These are phyloP conservation scores for Boleophthalmus pectinirostris DNA, from an alignment of 2,113 vertebrate genomes.

Conservation along the genomic window DNA sequence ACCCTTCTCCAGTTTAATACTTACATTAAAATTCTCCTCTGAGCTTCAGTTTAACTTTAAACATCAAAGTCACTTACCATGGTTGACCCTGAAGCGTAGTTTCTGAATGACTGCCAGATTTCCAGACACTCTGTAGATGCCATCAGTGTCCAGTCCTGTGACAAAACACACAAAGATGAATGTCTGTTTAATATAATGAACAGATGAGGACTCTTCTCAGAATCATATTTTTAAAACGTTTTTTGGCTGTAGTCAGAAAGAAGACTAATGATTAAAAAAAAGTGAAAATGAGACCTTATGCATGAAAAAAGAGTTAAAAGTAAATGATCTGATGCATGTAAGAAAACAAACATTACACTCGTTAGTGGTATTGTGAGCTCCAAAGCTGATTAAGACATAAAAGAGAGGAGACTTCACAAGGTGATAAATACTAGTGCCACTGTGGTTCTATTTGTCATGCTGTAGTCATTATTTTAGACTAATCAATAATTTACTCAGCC, in stretches of 20 bases:
- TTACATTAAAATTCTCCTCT: background rate
- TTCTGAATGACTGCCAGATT: conserved; percentile 93
- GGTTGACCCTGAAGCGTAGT: conserved; percentile 87
- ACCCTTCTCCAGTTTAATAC: background rate
- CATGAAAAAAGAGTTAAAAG: no score
- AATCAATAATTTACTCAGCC: conserved; percentile 34
- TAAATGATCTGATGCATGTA: no score
- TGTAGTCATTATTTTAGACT: conserved; percentile 24
- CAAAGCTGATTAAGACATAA: background rate
- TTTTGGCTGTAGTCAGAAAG: no score
- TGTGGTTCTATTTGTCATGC: conserved; percentile 14
- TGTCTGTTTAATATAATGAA: background rate
- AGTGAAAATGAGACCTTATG: no score
- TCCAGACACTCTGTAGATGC: conserved; percentile 91
- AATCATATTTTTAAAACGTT: background rate
- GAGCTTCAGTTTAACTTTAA: background rate
- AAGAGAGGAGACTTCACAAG: background rate
- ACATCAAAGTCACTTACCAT: conserved; percentile 72
- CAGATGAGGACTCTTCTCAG: background rate
- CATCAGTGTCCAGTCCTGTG: conserved; percentile 87
- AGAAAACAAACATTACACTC: background rate
- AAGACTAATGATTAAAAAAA: no score
- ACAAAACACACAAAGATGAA: background rate
- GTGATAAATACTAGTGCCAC: conserved; percentile 2
- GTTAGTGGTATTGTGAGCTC: background rate